Evolutionary conservation across 1,140 invertebrate genomes (phyloP), one percentile per base, ranked within the genome.

Genomic region (Phortica variegata): DNA sequence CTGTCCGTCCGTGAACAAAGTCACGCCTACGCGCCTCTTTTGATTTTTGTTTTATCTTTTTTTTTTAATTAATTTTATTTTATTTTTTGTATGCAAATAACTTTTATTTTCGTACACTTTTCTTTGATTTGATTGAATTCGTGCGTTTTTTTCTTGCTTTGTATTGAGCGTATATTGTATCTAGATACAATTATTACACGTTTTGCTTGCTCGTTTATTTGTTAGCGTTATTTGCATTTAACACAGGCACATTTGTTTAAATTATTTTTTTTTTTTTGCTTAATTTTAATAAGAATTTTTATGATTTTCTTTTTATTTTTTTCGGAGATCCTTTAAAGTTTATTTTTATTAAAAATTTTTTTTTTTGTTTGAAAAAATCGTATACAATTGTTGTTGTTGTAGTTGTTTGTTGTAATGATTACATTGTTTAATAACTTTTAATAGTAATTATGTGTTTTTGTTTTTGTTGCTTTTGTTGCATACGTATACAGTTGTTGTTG

Each of bases 231-330:
- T 56, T 19, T 36, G 20, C 34, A 50, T 60, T 65, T 61, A 66
- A 63, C 68, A 71, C 66, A 71, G 68, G 68, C 68, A 71, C 68
- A 71, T 71, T 71, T 68, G 68, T 71, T 65, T 51, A 47, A 56
- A 53, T 54, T 36, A n/a, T 6, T 8, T 36, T 13, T 8, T n/a
- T 36, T 36, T 36, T 43, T 57, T 57, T 54, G 21, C 42, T 54
- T 36, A 36, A 36, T 13, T 36, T 13, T 36, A 8, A n/a, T n/a
- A n/a, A n/a, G n/a, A n/a, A n/a, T n/a, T 36, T 36, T 50, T 50
- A 45, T 37, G 53, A 16, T 38, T 54, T 53, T 56, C 21, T 10
- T 45, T 47, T 48, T 34, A 20, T 48, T 37, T 15, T 52, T 60
- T 62, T 50, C 52, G 55, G 54, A 54, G 44, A 49, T 61, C 23